These are phyloP conservation scores for Oceanites oceanicus DNA, from an alignment of 2,113 vertebrate genomes.

Conservation along the genomic window DNA sequence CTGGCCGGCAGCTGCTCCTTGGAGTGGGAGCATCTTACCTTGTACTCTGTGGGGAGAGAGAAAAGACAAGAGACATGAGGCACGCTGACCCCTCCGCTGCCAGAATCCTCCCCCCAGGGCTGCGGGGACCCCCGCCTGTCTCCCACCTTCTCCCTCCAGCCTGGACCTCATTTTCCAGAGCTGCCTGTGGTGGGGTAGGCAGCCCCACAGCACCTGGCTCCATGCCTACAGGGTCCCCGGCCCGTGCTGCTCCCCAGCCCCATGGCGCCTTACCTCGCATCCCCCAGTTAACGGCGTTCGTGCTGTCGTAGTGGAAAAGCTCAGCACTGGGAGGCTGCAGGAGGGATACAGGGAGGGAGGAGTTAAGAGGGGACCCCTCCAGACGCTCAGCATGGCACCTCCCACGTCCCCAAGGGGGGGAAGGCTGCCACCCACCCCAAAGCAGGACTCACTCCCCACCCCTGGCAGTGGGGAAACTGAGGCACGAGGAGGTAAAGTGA, in stretches of 20 bases:
- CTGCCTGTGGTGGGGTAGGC: neutral
- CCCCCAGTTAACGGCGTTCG: slow-evolving; percentile 93
- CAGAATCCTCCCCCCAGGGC: neutral
- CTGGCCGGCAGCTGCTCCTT: neutral
- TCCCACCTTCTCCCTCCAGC: neutral
- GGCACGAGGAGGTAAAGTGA: neutral
- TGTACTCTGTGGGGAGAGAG: slow-evolving; percentile 85
- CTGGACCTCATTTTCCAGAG: neutral
- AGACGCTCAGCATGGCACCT: neutral
- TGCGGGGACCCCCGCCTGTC: rapidly evolving
- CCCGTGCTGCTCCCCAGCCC: neutral
- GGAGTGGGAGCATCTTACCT: slow-evolving; percentile 77
- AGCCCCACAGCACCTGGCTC: rapidly evolving
- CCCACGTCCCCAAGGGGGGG: neutral
- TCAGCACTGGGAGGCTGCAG: slow-evolving; percentile 85
- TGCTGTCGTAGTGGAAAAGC: slow-evolving; percentile 93
- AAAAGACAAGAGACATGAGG: neutral
- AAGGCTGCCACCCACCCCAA: neutral
- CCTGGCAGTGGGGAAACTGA: neutral
- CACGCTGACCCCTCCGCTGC: neutral
- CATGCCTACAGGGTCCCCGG: neutral
- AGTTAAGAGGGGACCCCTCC: neutral
- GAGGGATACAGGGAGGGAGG: neutral
- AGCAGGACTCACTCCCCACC: neutral
- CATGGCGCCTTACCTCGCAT: slow-evolving; percentile 80